phyloP scores from a whole-genome alignment of 2,113 vertebrate species.

The Carassius gibelio region DNA sequence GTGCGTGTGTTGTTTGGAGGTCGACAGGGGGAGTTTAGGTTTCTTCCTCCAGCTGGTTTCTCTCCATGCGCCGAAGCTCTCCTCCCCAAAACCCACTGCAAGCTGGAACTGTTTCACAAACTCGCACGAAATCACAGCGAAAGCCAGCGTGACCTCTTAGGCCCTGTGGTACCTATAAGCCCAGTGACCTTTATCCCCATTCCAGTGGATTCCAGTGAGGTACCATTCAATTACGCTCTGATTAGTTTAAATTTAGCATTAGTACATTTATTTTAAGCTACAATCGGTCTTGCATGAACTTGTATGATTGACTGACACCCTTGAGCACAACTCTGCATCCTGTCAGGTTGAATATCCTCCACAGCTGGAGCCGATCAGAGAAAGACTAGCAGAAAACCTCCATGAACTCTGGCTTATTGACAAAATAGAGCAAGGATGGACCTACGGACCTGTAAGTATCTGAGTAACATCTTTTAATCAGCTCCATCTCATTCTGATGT shows the following conservation, averaged over 20 bases:
- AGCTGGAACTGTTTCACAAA: constrained; percentile 84
- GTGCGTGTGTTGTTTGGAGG: constrained; percentile 90
- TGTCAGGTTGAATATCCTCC: constrained; percentile 83
- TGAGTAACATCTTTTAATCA: background rate
- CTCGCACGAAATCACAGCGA: constrained; percentile 78
- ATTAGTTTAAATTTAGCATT: constrained; percentile 11
- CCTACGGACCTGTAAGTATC: constrained; percentile 83
- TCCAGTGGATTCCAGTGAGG: constrained; percentile 89
- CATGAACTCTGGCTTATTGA: constrained; percentile 95
- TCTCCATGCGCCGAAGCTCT: constrained; percentile 88
- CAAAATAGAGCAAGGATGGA: constrained; percentile 92
- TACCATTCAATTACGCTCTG: constrained; percentile 56
- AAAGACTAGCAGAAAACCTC: constrained; percentile 92
- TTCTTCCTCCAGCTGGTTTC: constrained; percentile 90
- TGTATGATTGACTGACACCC: background rate
- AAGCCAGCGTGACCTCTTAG: constrained; percentile 80
- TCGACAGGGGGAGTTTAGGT: constrained; percentile 90
- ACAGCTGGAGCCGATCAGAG: constrained; percentile 88
- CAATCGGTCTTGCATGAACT: background rate
- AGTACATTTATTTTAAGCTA: background rate
- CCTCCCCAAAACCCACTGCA: constrained; percentile 84
- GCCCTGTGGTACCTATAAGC: constrained; percentile 79
- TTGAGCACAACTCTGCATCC: background rate
- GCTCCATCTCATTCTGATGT: background rate
- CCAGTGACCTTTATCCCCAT: constrained; percentile 87